Percentiles rank a stretch among this genome's conserved stretches.
phyloP scores from a whole-genome alignment of 2,888 invertebrate species.

The Drosophila cracens region DNA sequence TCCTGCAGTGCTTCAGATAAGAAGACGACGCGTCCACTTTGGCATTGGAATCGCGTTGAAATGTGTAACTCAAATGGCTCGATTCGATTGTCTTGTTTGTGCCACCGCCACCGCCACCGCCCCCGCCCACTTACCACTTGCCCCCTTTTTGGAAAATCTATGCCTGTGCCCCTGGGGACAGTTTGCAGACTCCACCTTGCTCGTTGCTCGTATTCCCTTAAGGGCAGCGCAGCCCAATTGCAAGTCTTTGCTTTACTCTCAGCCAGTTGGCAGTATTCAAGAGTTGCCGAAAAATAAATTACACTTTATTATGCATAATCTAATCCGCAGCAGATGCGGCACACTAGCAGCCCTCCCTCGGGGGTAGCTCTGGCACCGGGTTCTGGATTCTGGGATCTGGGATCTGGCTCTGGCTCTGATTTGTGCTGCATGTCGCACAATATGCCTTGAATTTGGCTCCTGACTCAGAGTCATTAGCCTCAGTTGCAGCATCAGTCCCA shows the following conservation, averaged over 20 bases:
- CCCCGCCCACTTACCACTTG: background rate
- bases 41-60: slow-evolving; percentile 63
- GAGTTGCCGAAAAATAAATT: slow-evolving; percentile 81
- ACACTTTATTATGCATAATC: slow-evolving; percentile 85
- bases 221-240: slow-evolving; percentile 10
- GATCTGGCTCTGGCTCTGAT: slow-evolving; percentile 34
- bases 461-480: slow-evolving; percentile 54
- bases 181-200: slow-evolving; percentile 53
- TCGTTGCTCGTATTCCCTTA: slow-evolving; percentile 31
- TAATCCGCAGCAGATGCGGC: slow-evolving; percentile 84
- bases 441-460: slow-evolving; percentile 63
- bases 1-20: slow-evolving; percentile 65
- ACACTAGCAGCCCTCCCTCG: slow-evolving; percentile 28
- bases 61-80: slow-evolving; percentile 71
- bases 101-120: background rate
- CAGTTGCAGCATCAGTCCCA: slow-evolving; percentile 20
- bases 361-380: slow-evolving; percentile 14
- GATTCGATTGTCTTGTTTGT: slow-evolving; percentile 54
- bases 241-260: slow-evolving; percentile 33
- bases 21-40: slow-evolving; percentile 43
- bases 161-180: slow-evolving; percentile 49
- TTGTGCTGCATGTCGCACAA: slow-evolving; percentile 46
- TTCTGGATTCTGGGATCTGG: background rate
- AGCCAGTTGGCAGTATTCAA: slow-evolving; percentile 48
- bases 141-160: slow-evolving; percentile 32